phyloP scores from a whole-genome alignment of 2,888 invertebrate genomes.

The Psylliodes chrysocephalus region DNA sequence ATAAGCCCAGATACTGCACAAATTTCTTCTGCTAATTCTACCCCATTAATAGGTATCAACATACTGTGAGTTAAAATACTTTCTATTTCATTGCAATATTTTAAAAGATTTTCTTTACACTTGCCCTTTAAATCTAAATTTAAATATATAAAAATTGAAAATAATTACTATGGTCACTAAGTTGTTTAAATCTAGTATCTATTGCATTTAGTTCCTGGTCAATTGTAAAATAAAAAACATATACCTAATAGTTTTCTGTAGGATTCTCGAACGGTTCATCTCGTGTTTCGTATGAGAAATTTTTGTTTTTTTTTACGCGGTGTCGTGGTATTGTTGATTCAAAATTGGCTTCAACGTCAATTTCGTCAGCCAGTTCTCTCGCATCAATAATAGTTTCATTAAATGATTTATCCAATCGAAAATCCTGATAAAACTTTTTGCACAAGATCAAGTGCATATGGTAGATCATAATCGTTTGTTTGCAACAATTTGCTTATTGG shows the following conservation, averaged over 20 bases:
- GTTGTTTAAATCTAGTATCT: slow-evolving; percentile 19
- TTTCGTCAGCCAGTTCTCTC: slow-evolving; percentile 17
- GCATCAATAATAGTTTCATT: slow-evolving; percentile 15
- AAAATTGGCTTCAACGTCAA: slow-evolving; percentile 23
- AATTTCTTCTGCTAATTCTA: slow-evolving; percentile 1
- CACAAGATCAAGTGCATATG: slow-evolving; percentile 43
- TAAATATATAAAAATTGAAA: too few species aligned
- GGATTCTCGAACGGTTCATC: too few species aligned
- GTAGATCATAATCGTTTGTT: slow-evolving; percentile 41
- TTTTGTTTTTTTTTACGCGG: slow-evolving; percentile 8
- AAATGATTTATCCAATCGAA: slow-evolving; percentile 36
- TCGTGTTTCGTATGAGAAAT: slow-evolving; percentile 8
- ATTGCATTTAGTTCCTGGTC: not conserved
- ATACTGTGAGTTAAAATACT: slow-evolving; percentile 1
- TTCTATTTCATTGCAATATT: not conserved
- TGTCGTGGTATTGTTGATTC: slow-evolving; percentile 22
- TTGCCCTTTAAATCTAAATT: not conserved
- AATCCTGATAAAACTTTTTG: slow-evolving; percentile 18
- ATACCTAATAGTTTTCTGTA: not conserved
- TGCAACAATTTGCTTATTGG: slow-evolving; percentile 44
- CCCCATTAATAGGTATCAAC: not conserved
- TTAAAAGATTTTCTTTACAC: not conserved
- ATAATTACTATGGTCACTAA: too few species aligned
- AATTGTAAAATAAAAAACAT: slow-evolving; percentile 15
- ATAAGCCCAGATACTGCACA: not conserved